phyloP scores from a whole-genome alignment of 2,888 invertebrate species.

The Crossocerus cetratus region DNA sequence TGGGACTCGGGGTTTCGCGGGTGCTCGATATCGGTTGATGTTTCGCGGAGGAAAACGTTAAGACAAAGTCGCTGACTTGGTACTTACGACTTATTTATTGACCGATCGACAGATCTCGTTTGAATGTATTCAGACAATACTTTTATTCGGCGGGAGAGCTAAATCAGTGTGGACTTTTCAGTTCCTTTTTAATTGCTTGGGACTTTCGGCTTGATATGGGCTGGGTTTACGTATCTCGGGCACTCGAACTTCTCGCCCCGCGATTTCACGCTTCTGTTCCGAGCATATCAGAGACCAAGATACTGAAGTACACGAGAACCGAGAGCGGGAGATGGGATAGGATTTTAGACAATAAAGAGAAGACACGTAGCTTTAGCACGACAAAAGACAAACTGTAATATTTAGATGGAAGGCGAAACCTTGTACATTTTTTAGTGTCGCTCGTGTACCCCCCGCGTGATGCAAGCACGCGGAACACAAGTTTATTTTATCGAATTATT shows the following conservation, averaged over 20 bases:
- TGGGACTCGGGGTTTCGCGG: not conserved
- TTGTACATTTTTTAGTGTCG: slow-evolving; percentile 62
- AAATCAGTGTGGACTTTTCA: not conserved
- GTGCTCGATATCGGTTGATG: slow-evolving; percentile 16
- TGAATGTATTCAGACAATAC: not conserved
- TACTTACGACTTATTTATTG: slow-evolving; percentile 42
- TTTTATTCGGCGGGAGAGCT: not conserved
- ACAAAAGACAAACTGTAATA: slow-evolving; percentile 69
- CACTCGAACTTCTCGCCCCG: slow-evolving; percentile 16
- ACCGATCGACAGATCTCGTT: slow-evolving; percentile 17
- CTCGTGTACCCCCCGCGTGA: slow-evolving; percentile 52
- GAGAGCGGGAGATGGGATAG: slow-evolving; percentile 20
- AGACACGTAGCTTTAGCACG: slow-evolving; percentile 67
- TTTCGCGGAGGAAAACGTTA: slow-evolving; percentile 23
- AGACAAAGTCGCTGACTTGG: slow-evolving; percentile 34
- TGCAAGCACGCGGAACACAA: slow-evolving; percentile 26
- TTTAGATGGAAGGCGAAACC: slow-evolving; percentile 61
- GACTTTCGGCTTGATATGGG: not conserved
- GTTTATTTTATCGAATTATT: too few relatives aligned
- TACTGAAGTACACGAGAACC: not conserved
- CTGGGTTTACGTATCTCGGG: not conserved
- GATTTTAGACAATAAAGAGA: slow-evolving; percentile 55
- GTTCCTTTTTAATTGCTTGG: not conserved
- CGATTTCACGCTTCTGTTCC: slow-evolving; percentile 13
- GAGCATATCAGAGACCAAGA: slow-evolving; percentile 6